Percentiles rank a stretch among this genome's conserved stretches.
phyloP scores from a whole-genome alignment of 2,888 invertebrate genomes.

The Paralinhomoeus sp. region DNA sequence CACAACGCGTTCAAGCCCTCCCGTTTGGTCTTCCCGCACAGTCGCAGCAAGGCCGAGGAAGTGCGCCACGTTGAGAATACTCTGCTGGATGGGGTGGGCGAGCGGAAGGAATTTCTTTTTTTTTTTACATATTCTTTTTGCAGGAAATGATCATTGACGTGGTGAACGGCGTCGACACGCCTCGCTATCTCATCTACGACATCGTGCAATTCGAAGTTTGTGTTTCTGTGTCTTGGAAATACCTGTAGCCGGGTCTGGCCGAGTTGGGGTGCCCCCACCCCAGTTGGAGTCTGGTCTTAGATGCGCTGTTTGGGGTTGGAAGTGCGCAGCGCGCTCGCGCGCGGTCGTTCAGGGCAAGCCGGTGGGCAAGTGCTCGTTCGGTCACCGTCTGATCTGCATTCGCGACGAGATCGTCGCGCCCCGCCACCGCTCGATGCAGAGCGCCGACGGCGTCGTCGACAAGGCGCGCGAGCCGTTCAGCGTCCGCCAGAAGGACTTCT shows the following conservation, averaged over 20 bases:
- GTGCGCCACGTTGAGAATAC: constrained; percentile 49
- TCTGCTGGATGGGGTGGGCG: constrained; percentile 64
- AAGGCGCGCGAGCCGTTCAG: constrained; percentile 64
- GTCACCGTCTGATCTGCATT: constrained; percentile 52
- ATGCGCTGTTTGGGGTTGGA: no score
- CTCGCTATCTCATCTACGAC: constrained; percentile 81
- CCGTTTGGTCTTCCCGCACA: constrained; percentile 52
- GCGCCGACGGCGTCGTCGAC: constrained; percentile 48
- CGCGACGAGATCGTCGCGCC: constrained; percentile 35
- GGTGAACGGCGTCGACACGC: constrained; percentile 35
- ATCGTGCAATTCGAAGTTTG: constrained; percentile 52
- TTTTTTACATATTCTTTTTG: background rate
- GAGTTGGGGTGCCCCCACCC: no score
- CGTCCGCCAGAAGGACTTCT: constrained; percentile 69
- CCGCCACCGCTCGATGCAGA: constrained; percentile 49
- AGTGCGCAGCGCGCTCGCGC: no score
- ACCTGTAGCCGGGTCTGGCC: no score
- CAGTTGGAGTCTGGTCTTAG: no score
- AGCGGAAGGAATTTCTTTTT: constrained; percentile 1
- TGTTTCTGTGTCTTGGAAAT: background rate
- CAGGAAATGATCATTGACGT: constrained; percentile 21
- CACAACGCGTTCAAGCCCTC: constrained; percentile 63
- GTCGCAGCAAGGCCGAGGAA: constrained; percentile 39
- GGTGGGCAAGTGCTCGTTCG: constrained; percentile 53
- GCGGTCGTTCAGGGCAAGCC: constrained; percentile 36